Conservation (phyloP, 1,140 invertebrate species). For the Drosophila littoralis region DNA sequence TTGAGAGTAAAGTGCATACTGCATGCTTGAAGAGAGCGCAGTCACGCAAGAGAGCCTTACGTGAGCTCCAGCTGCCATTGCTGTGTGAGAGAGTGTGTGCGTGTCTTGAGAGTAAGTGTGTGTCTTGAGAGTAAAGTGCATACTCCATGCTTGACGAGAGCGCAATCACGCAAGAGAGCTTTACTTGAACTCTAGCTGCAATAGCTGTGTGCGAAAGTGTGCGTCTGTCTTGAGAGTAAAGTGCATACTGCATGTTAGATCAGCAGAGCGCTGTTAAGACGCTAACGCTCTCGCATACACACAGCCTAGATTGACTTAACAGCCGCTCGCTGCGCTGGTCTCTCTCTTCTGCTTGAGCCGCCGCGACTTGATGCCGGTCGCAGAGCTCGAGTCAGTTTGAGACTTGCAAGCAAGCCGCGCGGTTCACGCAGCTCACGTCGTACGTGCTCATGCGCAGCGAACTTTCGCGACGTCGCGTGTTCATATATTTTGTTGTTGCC, state of each 20-base stretch:
- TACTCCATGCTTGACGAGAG: no score
- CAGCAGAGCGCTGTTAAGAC: no score
- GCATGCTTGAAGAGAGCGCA: no score
- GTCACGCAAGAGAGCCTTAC: no score
- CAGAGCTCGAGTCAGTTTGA: constrained; percentile 46
- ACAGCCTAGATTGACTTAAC: constrained; percentile 17
- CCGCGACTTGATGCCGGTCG: constrained; percentile 36
- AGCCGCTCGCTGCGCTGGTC: constrained; percentile 14
- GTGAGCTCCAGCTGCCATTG: background rate
- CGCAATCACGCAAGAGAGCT: no score
- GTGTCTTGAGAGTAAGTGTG: background rate
- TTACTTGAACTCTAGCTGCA: no score
- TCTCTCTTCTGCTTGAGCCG: constrained; percentile 13
- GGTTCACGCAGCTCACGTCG: constrained; percentile 34
- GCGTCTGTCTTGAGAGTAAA: background rate
- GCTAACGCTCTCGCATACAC: background rate
- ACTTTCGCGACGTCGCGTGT: constrained; percentile 46
- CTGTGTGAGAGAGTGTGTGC: background rate
- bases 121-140: constrained; percentile 2
- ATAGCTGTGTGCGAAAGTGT: background rate
- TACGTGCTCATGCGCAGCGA: constrained; percentile 53
- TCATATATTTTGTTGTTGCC: constrained; percentile 29
- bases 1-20: background rate
- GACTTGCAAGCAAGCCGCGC: constrained; percentile 54
- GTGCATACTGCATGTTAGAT: background rate